These are phyloP conservation scores for Dipus sagitta DNA, from an alignment of 2,797 vertebrate genomes.

Conservation along the genomic window DNA sequence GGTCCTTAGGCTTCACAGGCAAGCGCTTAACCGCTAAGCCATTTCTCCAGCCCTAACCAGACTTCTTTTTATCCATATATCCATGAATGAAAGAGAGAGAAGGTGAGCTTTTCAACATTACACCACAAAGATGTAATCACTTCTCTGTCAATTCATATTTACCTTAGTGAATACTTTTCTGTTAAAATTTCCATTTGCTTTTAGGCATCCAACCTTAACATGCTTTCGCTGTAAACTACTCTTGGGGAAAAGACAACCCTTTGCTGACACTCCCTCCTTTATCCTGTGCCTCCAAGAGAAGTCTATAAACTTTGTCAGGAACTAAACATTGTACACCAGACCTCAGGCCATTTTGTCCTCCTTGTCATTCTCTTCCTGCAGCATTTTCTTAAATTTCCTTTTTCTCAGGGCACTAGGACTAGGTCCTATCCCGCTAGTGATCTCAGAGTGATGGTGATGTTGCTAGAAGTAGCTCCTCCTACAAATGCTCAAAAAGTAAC, in stretches of 20 bases:
- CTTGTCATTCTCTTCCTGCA: slow-evolving; percentile 2
- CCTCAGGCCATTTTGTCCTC: neutral
- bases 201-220: neutral
- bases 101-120: neutral
- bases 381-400: slow-evolving; percentile 32
- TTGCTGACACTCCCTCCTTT: neutral
- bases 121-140: neutral
- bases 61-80: neutral
- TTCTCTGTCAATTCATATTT: slow-evolving; percentile 19
- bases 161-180: neutral
- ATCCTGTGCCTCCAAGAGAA: neutral
- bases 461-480: slow-evolving; percentile 11
- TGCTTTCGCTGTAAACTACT: neutral
- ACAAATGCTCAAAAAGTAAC: neutral
- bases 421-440: neutral
- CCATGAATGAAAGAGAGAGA: neutral
- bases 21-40: no score
- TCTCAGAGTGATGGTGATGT: neutral
- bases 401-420: slow-evolving; percentile 6
- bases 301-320: neutral
- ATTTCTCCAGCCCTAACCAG: no score
- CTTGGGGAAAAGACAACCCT: neutral
- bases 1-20: no score
- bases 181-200: slow-evolving; percentile 39
- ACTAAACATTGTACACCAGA: neutral